Percentiles rank a stretch among this genome's conserved stretches.
Evolutionary conservation across 1,140 invertebrate genomes (phyloP).

Genomic region (Archegozetes longisetosus): DNA sequence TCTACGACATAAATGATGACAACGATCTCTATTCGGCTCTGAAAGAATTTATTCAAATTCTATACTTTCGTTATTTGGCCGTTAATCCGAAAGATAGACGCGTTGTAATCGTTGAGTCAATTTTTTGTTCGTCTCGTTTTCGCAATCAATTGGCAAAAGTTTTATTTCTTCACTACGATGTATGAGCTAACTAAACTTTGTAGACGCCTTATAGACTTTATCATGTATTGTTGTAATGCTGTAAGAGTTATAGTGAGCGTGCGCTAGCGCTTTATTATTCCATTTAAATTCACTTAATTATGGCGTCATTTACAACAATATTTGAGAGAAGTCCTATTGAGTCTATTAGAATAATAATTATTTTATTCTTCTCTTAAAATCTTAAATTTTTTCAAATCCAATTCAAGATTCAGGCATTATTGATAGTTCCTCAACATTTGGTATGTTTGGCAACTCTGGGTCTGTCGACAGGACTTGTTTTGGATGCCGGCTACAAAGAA

Average conservation of each 20-base stretch:
- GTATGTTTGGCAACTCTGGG: constrained; percentile 59
- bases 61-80: constrained; percentile 77
- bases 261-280: too few relatives aligned
- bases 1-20: constrained; percentile 51
- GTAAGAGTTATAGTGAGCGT: too few relatives aligned
- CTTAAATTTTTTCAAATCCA: neutral
- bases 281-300: too few relatives aligned
- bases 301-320: too few relatives aligned
- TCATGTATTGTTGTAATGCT: too few relatives aligned
- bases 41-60: constrained; percentile 66
- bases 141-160: constrained; percentile 75
- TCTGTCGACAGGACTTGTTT: constrained; percentile 53
- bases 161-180: constrained; percentile 80
- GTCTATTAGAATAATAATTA: too few relatives aligned
- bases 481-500: constrained; percentile 75
- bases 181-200: too few relatives aligned
- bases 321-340: too few relatives aligned
- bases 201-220: too few relatives aligned
- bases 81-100: constrained; percentile 82
- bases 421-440: constrained; percentile 60
- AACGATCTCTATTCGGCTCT: constrained; percentile 66
- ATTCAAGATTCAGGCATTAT: constrained; percentile 41
- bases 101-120: constrained; percentile 75
- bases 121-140: constrained; percentile 60
- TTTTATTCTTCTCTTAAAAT: neutral